Evolutionary conservation across 2,888 invertebrate species (phyloP).

Genomic region (Ryuthela nishihirai): DNA sequence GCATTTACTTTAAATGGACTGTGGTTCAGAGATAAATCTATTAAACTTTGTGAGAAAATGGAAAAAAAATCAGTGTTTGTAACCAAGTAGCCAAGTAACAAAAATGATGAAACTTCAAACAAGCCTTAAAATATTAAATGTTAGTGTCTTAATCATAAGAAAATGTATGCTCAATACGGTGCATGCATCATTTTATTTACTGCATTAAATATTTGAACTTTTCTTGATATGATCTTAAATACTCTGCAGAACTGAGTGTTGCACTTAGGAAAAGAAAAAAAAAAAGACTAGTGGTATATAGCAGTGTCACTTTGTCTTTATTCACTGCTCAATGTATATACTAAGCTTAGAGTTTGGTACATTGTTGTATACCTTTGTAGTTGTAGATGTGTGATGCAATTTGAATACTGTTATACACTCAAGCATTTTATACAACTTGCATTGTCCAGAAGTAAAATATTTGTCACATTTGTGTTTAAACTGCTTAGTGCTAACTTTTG

Average conservation of each 20-base stretch:
- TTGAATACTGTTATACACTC: too few relatives aligned
- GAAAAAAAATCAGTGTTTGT: too few relatives aligned
- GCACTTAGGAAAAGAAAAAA: constrained; percentile 3
- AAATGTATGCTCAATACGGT: constrained; percentile 29
- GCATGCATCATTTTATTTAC: constrained; percentile 22
- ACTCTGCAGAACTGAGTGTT: constrained; percentile 4
- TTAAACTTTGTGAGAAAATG: too few relatives aligned
- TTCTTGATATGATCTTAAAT: too few relatives aligned
- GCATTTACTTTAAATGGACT: too few relatives aligned
- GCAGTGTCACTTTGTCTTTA: constrained; percentile 22
- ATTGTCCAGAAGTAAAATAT: too few relatives aligned
- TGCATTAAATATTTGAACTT: not conserved
- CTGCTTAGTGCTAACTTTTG: too few relatives aligned
- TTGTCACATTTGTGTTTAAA: too few relatives aligned
- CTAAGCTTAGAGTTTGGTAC: constrained; percentile 14
- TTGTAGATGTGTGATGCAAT: too few relatives aligned
- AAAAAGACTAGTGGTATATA: constrained; percentile 3
- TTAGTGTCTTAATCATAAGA: constrained; percentile 22
- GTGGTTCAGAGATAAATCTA: too few relatives aligned
- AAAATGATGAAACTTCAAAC: not conserved
- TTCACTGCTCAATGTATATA: constrained; percentile 34
- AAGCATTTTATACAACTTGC: too few relatives aligned
- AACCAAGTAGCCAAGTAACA: too few relatives aligned
- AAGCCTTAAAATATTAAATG: constrained; percentile 25
- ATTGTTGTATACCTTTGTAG: constrained; percentile 24